phyloP scores from a whole-genome alignment of 2,888 invertebrate species.

The Tanytarsus gracilentus region DNA sequence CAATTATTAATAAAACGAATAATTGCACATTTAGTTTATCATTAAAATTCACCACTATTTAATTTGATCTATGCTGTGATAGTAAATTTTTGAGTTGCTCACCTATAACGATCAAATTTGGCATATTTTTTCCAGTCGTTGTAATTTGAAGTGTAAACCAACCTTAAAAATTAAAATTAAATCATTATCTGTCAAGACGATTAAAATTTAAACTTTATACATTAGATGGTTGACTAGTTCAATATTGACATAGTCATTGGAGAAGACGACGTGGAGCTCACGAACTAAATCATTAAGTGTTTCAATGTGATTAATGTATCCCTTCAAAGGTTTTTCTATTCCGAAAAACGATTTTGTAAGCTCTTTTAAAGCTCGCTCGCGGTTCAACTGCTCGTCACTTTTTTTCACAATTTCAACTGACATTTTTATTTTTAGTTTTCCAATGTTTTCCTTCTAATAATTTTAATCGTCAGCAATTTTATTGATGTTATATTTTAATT shows the following conservation, averaged over 20 bases:
- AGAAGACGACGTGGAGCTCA: constrained; percentile 68
- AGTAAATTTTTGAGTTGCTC: too few relatives aligned
- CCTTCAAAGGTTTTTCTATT: constrained; percentile 41
- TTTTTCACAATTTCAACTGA: background rate
- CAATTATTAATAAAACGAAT: too few relatives aligned
- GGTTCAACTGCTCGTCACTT: constrained; percentile 36
- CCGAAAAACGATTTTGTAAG: constrained; percentile 40
- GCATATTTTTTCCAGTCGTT: constrained; percentile 91
- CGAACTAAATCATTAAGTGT: constrained; percentile 54
- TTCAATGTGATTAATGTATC: constrained; percentile 39
- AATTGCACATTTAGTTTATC: too few relatives aligned
- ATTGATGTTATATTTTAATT: too few relatives aligned
- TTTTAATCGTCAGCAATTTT: background rate
- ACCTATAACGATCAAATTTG: constrained; percentile 88
- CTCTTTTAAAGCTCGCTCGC: too few relatives aligned
- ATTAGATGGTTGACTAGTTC: constrained; percentile 76
- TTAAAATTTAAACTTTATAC: constrained; percentile 43
- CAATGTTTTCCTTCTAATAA: background rate
- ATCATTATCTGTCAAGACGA: constrained; percentile 33
- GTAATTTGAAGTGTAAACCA: constrained; percentile 74
- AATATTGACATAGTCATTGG: constrained; percentile 73
- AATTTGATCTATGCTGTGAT: too few relatives aligned
- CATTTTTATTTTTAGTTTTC: background rate
- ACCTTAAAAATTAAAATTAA: constrained; percentile 48
- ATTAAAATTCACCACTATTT: too few relatives aligned